Percentiles rank a stretch among this genome's conserved stretches.
Evolutionary conservation across 2,113 vertebrate species (phyloP).

Genomic region (Tachysurus vachellii): DNA sequence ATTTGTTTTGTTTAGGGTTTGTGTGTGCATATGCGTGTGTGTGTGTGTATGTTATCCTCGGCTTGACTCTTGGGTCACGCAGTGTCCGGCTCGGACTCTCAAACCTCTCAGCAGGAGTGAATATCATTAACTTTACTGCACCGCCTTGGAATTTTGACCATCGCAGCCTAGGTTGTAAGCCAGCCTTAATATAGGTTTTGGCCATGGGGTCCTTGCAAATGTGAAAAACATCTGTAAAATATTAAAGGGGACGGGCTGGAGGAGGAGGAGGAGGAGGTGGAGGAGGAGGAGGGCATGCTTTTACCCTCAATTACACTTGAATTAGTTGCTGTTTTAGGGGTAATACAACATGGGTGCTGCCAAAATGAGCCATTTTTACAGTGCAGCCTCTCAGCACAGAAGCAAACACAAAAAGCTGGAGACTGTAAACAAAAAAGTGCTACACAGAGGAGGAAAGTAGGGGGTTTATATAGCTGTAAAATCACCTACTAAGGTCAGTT

Average conservation of each 20-base stretch:
- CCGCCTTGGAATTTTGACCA: conserved; percentile 23
- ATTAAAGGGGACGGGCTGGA: conserved; percentile 64
- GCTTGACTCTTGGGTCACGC: background rate
- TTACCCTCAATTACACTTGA: conserved; percentile 70
- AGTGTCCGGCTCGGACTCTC: conserved; percentile 1
- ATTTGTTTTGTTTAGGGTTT: background rate
- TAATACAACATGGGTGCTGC: conserved; percentile 58
- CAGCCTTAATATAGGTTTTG: conserved; percentile 48
- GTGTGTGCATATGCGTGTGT: background rate
- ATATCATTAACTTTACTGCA: conserved; percentile 36
- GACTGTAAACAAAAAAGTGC: conserved; percentile 22
- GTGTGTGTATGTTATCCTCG: conserved; percentile 11
- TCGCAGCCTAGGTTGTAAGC: conserved; percentile 40
- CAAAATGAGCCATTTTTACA: conserved; percentile 53
- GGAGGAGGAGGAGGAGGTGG: background rate
- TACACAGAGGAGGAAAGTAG: background rate
- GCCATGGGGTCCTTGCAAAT: conserved; percentile 64
- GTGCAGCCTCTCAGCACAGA: conserved; percentile 39
- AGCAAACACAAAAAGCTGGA: conserved; percentile 24
- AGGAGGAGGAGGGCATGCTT: conserved; percentile 50
- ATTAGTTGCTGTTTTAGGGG: conserved; percentile 69
- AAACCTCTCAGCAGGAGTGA: conserved; percentile 9
- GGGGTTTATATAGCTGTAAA: background rate
- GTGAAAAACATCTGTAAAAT: conserved; percentile 70
- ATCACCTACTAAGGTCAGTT: background rate